phyloP scores from a whole-genome alignment of 2,888 invertebrate genomes.

The Marronus borbonicus region DNA sequence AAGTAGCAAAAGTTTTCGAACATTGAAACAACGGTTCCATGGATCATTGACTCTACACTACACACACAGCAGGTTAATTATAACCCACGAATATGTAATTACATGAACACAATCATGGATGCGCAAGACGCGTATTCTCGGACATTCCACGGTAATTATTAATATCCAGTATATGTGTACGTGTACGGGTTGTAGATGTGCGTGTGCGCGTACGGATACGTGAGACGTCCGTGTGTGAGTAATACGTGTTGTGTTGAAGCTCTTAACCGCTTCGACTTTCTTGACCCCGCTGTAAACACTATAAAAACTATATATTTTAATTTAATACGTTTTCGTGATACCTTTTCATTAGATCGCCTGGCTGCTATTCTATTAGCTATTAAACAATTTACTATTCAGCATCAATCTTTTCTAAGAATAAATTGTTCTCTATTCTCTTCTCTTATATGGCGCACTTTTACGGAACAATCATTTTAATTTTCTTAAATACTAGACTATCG shows the following conservation, averaged over 20 bases:
- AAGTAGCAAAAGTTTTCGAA: slow-evolving; percentile 56
- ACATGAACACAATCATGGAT: slow-evolving; percentile 70
- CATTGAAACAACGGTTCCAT: slow-evolving; percentile 60
- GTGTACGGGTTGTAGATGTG: slow-evolving; percentile 27
- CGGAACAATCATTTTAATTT: slow-evolving; percentile 24
- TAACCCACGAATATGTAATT: slow-evolving; percentile 71
- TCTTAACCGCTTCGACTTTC: slow-evolving; percentile 55
- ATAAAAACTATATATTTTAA: slow-evolving; percentile 51
- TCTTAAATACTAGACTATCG: slow-evolving; percentile 22
- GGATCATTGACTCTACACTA: slow-evolving; percentile 66
- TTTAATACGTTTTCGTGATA: slow-evolving; percentile 50
- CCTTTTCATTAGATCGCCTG: slow-evolving; percentile 46
- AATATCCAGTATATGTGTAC: slow-evolving; percentile 59
- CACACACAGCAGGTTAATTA: slow-evolving; percentile 66
- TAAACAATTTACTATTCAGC: slow-evolving; percentile 48
- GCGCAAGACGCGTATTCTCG: slow-evolving; percentile 61
- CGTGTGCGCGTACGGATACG: not conserved
- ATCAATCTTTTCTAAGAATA: slow-evolving; percentile 42
- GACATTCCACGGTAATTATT: slow-evolving; percentile 62
- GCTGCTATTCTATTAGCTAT: slow-evolving; percentile 46
- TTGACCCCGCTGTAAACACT: slow-evolving; percentile 57
- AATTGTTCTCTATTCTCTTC: slow-evolving; percentile 16
- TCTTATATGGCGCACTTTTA: slow-evolving; percentile 26
- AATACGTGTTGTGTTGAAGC: slow-evolving; percentile 48
- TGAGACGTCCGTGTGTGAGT: slow-evolving; percentile 1